A percentile compares a stretch with the other conserved stretches of the same genome.
These are phyloP conservation scores for Lagopus muta DNA, from an alignment of 2,113 vertebrate species.

Conservation along the genomic window DNA sequence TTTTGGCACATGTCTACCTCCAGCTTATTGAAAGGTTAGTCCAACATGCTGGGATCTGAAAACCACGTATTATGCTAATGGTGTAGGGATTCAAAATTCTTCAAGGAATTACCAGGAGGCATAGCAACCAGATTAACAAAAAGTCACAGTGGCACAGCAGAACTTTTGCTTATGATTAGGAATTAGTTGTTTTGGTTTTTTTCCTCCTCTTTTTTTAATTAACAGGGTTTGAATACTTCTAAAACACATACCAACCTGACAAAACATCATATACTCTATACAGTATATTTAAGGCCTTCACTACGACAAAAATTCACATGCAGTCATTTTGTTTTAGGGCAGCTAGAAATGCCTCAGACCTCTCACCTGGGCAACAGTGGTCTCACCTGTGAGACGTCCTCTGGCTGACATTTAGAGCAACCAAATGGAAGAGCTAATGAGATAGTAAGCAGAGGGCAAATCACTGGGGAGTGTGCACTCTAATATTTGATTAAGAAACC, in stretches of 20 bases:
- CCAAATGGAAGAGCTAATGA: neutral
- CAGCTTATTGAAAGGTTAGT: neutral
- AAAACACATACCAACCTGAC: neutral
- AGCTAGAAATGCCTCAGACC: neutral
- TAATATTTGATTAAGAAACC: neutral
- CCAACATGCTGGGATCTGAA: neutral
- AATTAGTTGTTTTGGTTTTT: neutral
- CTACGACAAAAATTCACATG: neutral
- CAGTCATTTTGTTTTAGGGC: neutral
- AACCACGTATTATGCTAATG: neutral
- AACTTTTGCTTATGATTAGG: neutral
- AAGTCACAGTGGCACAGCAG: neutral
- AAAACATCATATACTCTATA: neutral
- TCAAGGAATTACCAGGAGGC: neutral
- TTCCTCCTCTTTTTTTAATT: neutral
- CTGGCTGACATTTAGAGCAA: neutral
- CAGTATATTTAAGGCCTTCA: fast-evolving
- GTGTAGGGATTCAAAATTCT: neutral
- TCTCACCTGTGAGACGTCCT: neutral
- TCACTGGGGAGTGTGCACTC: fast-evolving
- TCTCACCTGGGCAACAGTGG: neutral
- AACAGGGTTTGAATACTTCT: neutral
- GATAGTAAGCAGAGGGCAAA: neutral
- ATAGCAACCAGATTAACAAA: neutral
- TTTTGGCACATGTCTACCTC: neutral